These are phyloP conservation scores for Harpegnathos saltator DNA, from an alignment of 1,140 invertebrate species.

Conservation along the genomic window DNA sequence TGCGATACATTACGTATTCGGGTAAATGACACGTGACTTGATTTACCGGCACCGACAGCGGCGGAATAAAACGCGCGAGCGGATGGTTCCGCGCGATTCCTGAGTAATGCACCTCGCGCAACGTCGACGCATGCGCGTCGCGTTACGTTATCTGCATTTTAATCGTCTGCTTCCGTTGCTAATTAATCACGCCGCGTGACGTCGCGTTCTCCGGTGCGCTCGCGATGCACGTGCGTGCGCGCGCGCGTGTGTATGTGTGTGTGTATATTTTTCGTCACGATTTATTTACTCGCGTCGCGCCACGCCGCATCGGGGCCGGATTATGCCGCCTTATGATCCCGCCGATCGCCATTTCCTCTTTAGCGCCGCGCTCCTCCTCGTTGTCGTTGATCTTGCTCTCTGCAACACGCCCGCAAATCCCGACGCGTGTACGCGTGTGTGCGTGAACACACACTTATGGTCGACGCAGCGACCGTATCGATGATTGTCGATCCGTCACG, in stretches of 20 bases:
- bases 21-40: conserved; percentile 85
- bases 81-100: conserved; percentile 80
- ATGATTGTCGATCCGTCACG: not conserved
- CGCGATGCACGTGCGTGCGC: not conserved
- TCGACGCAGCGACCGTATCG: not conserved
- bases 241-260: not conserved
- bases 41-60: conserved; percentile 81
- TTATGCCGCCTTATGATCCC: conserved; percentile 39
- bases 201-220: conserved; percentile 9
- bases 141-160: conserved; percentile 70
- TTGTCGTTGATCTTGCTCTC: not conserved
- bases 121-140: conserved; percentile 57
- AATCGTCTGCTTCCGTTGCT: conserved; percentile 70
- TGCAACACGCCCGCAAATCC: not conserved
- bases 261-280: conserved; percentile 56
- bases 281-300: conserved; percentile 63
- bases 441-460: not conserved
- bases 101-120: conserved; percentile 71
- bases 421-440: no score
- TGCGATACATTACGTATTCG: conserved; percentile 84
- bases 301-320: no score
- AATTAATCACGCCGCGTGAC: conserved; percentile 71
- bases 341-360: conserved; percentile 13
- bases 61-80: conserved; percentile 80
- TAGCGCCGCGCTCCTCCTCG: not conserved